These are phyloP conservation scores for Neogobius melanostomus DNA, from an alignment of 2,113 vertebrate genomes.

Conservation along the genomic window DNA sequence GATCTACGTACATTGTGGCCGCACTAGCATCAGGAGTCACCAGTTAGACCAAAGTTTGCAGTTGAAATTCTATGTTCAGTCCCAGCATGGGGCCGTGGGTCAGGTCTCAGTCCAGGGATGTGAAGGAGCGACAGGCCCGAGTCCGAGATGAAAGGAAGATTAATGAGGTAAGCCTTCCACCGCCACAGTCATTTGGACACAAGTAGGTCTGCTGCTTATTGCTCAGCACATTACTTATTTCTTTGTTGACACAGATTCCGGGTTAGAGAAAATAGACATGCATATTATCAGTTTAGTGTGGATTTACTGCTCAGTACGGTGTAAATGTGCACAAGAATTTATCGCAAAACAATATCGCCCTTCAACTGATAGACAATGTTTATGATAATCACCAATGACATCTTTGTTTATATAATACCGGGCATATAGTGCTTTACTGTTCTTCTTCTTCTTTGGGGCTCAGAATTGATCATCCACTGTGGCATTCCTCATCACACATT, in stretches of 20 bases:
- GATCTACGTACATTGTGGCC: not conserved
- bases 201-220: not conserved
- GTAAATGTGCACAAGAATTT: no score
- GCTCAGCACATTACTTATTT: not conserved
- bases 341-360: no score
- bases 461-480: no score
- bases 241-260: no score
- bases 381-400: no score
- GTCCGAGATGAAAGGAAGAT: slow-evolving; percentile 44
- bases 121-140: slow-evolving; percentile 33
- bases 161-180: slow-evolving; percentile 64
- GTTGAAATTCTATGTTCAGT: not conserved
- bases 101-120: slow-evolving; percentile 46
- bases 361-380: no score
- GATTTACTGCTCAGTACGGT: not conserved
- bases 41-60: not conserved
- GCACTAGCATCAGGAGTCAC: slow-evolving; percentile 12
- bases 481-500: no score
- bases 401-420: no score
- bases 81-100: slow-evolving; percentile 60
- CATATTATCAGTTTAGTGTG: not conserved
- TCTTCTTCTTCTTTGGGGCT: no score
- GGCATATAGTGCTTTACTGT: no score
- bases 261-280: not conserved
- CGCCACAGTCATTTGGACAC: not conserved